These are phyloP conservation scores for Donacobius atricapilla DNA, from an alignment of 2,113 vertebrate genomes.

Conservation along the genomic window DNA sequence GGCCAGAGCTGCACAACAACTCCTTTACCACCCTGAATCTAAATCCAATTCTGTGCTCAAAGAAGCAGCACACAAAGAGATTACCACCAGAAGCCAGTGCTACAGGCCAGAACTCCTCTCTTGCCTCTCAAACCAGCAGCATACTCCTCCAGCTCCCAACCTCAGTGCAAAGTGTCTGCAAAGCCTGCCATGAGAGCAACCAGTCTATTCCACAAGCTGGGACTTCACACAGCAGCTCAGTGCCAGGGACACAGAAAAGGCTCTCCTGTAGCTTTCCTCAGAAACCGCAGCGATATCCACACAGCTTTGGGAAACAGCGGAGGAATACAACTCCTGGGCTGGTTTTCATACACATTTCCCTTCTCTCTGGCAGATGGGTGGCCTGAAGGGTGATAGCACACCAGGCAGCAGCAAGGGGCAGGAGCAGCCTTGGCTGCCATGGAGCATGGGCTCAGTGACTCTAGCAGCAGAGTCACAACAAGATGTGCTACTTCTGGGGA, in stretches of 20 bases:
- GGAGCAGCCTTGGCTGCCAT: background rate
- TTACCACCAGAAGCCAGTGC: background rate
- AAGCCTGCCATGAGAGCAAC: background rate
- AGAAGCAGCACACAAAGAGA: background rate
- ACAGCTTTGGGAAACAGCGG: background rate
- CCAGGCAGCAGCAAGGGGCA: background rate
- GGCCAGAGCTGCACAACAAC: background rate
- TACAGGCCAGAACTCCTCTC: background rate
- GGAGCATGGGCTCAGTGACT: background rate
- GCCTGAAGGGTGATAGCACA: background rate
- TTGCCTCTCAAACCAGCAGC: background rate
- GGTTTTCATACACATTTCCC: background rate
- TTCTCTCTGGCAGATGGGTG: background rate
- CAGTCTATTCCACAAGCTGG: background rate
- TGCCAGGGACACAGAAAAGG: background rate
- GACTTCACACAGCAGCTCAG: accelerated
- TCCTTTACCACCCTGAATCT: background rate
- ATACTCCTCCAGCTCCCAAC: background rate
- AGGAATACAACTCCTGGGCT: background rate
- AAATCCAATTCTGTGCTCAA: background rate
- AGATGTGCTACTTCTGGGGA: background rate
- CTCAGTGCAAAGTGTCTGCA: background rate
- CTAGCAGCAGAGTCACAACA: background rate
- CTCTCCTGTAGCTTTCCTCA: background rate
- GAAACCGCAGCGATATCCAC: background rate